Evolutionary conservation across 2,797 vertebrate genomes (phyloP).

Genomic region (Eulemur albifrons): DNA sequence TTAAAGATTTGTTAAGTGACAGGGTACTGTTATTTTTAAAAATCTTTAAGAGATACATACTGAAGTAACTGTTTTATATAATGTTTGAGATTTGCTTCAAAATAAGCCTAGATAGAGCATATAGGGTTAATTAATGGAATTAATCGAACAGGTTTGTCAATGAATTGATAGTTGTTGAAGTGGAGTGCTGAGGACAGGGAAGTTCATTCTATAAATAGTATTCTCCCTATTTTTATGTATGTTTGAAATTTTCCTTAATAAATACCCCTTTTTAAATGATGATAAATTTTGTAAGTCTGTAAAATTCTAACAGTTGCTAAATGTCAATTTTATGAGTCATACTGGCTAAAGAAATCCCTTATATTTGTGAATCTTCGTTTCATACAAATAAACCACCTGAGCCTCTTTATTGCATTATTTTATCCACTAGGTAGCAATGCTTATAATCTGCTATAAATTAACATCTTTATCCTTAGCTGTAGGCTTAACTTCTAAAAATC

Average conservation of each 20-base stretch:
- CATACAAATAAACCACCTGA: neutral
- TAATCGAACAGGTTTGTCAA: neutral
- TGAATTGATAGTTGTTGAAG: neutral
- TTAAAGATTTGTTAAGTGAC: neutral
- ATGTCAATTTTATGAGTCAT: neutral
- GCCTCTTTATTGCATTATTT: neutral
- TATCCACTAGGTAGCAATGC: neutral
- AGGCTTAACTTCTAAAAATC: slow-evolving; percentile 35
- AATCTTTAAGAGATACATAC: neutral
- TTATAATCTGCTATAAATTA: slow-evolving; percentile 40
- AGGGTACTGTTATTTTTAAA: neutral
- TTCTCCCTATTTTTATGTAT: neutral
- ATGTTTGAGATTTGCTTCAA: slow-evolving; percentile 7
- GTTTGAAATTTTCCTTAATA: neutral
- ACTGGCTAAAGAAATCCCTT: neutral
- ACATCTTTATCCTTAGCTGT: slow-evolving; percentile 44
- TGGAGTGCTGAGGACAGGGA: neutral
- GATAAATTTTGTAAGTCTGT: slow-evolving; percentile 21
- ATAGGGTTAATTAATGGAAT: slow-evolving; percentile 29
- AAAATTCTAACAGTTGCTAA: neutral
- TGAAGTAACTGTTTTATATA: neutral
- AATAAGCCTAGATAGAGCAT: slow-evolving; percentile 1
- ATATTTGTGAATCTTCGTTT: neutral
- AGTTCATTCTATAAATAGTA: neutral
- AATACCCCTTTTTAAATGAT: slow-evolving; percentile 31